phyloP scores from a whole-genome alignment of 2,888 invertebrate genomes.

The Drosophila cognata region DNA sequence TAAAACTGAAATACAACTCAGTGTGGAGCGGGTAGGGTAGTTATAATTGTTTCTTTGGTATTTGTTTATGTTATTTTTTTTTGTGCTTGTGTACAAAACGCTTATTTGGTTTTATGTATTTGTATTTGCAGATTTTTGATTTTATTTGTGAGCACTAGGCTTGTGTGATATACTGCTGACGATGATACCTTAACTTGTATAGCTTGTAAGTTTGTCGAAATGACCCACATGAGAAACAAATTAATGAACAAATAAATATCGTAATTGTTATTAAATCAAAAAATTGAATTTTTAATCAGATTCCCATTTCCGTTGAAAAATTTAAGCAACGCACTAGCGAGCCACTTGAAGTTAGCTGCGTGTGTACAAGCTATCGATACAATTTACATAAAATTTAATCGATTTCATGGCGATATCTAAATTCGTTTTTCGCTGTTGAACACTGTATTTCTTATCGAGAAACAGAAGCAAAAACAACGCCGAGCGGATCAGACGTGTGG shows the following conservation, averaged over 20 bases:
- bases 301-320: background rate
- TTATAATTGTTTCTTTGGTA: constrained; percentile 27
- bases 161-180: constrained; percentile 73
- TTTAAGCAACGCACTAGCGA: background rate
- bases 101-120: constrained; percentile 15
- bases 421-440: constrained; percentile 6
- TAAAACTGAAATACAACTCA: constrained; percentile 69
- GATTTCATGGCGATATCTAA: background rate
- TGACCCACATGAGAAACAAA: constrained; percentile 47
- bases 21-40: constrained; percentile 50
- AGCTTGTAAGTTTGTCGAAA: constrained; percentile 29
- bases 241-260: constrained; percentile 59
- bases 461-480: constrained; percentile 60
- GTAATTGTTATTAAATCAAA: constrained; percentile 36
- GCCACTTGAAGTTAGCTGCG: constrained; percentile 1
- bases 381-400: background rate
- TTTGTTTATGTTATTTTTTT: constrained; percentile 15
- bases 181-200: constrained; percentile 45
- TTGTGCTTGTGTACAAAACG: constrained; percentile 9
- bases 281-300: background rate
- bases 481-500: constrained; percentile 51
- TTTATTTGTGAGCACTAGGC: constrained; percentile 47
- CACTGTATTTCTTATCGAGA: constrained; percentile 32
- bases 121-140: constrained; percentile 23
- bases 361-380: constrained; percentile 23